Base-by-base conservation (phyloP, 2,888 invertebrate species). In the Ellobium chinense region DNA sequence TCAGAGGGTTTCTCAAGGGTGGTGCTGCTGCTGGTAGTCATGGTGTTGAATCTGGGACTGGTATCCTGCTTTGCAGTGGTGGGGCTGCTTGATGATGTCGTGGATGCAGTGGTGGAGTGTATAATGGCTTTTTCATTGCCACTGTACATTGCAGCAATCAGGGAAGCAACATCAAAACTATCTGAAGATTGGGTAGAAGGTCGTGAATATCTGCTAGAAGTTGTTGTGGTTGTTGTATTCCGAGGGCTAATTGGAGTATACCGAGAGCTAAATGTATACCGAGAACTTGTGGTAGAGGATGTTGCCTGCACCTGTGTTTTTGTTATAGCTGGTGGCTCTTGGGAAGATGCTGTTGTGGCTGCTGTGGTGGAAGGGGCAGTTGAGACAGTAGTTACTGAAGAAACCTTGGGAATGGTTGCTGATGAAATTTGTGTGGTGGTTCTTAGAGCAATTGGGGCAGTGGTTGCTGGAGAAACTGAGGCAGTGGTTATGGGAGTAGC, bases 141-240 rank as follows among this genome's bases (percentile, higher is more conserved):
- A 7, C 39, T 78, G 70, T 78, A 78, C 70, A 78, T 70, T 34
- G 62, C 66, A 12, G 79, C 54, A 21, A 79, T 56, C n/a, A 79
- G 34, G 2, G 72, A 46, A 12, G 73, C 73, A 0, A 79, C 54
- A 56, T 79, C 79, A 34, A 79, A 12, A 27, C 46, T 27, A 12
- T 79, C 79, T 27, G 14, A 5, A 12, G 56, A 60, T 27, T 27
- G 34, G 1, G 37, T 29, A 2, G 66, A 31, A 14, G 34, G n/a
- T 34, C 14, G 62, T 0, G 75, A 36, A n/a, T 62, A 54, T 9
- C 29, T 60, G 21, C 31, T 70, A 9, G 37, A 2, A 3, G 37
- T 39, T 60, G 66, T 63, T 65, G 73, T 65, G 31, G 65, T 24
- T 27, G 65, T 24, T 12, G 65, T 29, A 29, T 65, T 65, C 7